Evolutionary conservation across 1,140 invertebrate species (phyloP).

Genomic region (Eufriesea mexicana): DNA sequence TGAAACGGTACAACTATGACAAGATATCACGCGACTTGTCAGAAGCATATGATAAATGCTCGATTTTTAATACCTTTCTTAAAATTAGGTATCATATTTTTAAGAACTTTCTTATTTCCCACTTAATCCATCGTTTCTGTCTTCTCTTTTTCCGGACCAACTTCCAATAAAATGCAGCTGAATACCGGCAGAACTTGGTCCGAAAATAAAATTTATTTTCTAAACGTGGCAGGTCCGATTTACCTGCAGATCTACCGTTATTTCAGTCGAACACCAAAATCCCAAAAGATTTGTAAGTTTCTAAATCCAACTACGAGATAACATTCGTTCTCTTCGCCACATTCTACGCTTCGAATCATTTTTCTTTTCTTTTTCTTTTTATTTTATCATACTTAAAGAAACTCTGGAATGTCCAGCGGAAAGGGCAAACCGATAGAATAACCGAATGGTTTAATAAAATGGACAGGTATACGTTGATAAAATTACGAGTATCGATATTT

Average conservation of each 20-base stretch:
- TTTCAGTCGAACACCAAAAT: neutral
- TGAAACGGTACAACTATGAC: too few species aligned
- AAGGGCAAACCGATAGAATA: neutral
- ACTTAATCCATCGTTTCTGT: neutral
- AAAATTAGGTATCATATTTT: too few species aligned
- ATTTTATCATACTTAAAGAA: too few species aligned
- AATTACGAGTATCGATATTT: neutral
- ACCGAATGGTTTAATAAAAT: neutral
- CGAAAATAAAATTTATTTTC: conserved; percentile 2
- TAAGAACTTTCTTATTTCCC: too few species aligned
- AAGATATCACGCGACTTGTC: too few species aligned
- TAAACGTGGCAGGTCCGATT: neutral
- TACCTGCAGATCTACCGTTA: neutral
- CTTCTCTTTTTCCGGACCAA: neutral
- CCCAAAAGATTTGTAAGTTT: neutral
- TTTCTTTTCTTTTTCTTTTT: neutral
- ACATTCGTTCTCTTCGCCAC: neutral
- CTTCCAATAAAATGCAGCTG: neutral
- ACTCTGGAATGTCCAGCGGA: too few species aligned
- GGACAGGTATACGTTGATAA: neutral
- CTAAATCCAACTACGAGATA: neutral
- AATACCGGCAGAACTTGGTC: neutral
- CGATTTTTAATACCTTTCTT: too few species aligned
- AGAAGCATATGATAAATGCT: too few species aligned
- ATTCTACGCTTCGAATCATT: neutral